Conservation (phyloP, 2,888 invertebrate species). For the Subacronicta megacephala region DNA sequence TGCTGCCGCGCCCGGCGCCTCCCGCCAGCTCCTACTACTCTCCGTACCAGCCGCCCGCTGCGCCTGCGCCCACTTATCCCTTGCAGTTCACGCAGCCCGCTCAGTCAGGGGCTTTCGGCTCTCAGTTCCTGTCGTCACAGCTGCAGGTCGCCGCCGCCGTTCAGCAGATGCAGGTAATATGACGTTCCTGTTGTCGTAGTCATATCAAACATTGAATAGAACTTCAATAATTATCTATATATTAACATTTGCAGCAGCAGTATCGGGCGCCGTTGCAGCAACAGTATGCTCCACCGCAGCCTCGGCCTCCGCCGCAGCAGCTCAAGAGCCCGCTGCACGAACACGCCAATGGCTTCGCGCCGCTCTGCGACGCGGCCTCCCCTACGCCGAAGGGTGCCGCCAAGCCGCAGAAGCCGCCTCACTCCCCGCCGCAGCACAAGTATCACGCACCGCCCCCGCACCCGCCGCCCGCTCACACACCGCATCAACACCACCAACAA, state of each 20-base stretch:
- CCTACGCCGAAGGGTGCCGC: slow-evolving; percentile 84
- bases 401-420: slow-evolving; percentile 81
- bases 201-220: not conserved
- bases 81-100: slow-evolving; percentile 91
- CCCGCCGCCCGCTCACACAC: slow-evolving; percentile 77
- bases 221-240: slow-evolving; percentile 2
- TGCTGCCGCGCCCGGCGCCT: slow-evolving; percentile 84
- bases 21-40: slow-evolving; percentile 86
- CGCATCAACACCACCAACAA: slow-evolving; percentile 72
- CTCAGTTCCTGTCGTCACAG: slow-evolving; percentile 84
- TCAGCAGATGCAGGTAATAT: slow-evolving; percentile 84
- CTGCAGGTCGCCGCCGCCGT: slow-evolving; percentile 85
- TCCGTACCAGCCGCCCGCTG: slow-evolving; percentile 84
- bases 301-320: slow-evolving; percentile 84
- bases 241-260: slow-evolving; percentile 73
- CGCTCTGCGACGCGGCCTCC: slow-evolving; percentile 90
- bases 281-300: slow-evolving; percentile 81
- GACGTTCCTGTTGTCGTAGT: not conserved
- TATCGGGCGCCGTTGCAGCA: slow-evolving; percentile 85
- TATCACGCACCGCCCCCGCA: slow-evolving; percentile 65
- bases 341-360: slow-evolving; percentile 87
- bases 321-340: slow-evolving; percentile 90
- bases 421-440: slow-evolving; percentile 87
- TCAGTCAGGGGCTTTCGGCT: slow-evolving; percentile 85
- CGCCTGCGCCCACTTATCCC: slow-evolving; percentile 91